Base-by-base conservation (phyloP, 2,113 vertebrate species). In the Apus apus region DNA sequence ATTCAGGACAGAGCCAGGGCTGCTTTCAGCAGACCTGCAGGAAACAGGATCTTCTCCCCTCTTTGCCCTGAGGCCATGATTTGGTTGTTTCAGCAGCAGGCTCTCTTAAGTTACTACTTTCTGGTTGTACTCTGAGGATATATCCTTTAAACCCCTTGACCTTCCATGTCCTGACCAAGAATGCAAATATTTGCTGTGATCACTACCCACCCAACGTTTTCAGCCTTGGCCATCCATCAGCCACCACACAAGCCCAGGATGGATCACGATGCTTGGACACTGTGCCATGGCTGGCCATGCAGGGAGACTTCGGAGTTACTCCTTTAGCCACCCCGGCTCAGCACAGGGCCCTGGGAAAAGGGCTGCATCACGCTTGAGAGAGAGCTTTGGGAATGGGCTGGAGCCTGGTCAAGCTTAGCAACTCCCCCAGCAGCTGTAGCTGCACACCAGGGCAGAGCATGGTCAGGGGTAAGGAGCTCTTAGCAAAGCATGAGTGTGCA, bases 311-410 rank as follows among this genome's bases (percentile, higher is more conserved):
- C 46, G 40, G 56, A 13, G 4, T 64, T 43, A 36, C 38, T 29
- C 45, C 4, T 12, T 13, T 1, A 32, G 36, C 43, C 48, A n/a
- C 16, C 27, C 8, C 43, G 2, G 6, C 60, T 74, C 64, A 1
- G 1, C 40, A 15, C 0, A 0, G 48, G 23, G 22, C 61, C 30
- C 32, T 26, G 8, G 11, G 36, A 48, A 51, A 67, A 15, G 57
- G 51, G 82, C 77, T 72, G 64, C 58, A 56, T 58, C 0, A 0
- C 0, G 3, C 60, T 73, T 43, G 7, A 23, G 48, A 20, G n/a
- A 30, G 61, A 82, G 14, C 48, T 64, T 30, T 2, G 14, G 85
- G 90, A 70, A 45, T 0, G 0, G 54, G 51, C 22, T 1, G 0
- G 46, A 6, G 19, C 40, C 2, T 1, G 38, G 65, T 74, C 58